Base-by-base conservation (phyloP, 2,888 invertebrate genomes). In the Andrena haemorrhoa region DNA sequence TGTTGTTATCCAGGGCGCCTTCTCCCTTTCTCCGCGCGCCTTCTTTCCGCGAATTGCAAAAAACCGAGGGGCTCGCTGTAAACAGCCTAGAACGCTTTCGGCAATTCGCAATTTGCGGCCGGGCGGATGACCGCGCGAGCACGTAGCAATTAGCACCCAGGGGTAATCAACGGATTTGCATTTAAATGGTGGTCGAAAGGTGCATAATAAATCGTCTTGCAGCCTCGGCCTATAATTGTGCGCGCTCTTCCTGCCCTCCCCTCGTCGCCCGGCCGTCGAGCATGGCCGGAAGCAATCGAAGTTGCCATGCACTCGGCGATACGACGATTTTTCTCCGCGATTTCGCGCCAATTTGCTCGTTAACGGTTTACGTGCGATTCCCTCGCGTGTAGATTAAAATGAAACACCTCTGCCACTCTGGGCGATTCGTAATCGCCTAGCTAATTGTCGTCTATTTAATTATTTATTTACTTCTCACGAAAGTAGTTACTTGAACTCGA, bases 121-220 rank as follows among this genome's bases (percentile, higher is more conserved):
- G 51, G 75, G 77, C 64, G 82, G 80, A 82, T 74, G 81, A 73
- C 73, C 86, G 82, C 65, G 49, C 77, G 80, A 83, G 88, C 91
- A 91, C 90, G 89, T 90, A 90, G 92, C 91, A 93, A 93, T 93
- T 93, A 93, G 90, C 89, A 89, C 89, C 41, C 83, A 74, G 78
- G 84, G 88, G 89, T 92, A 93, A 92, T 93, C 91, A 92, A 91
- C 89, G 86, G 91, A 93, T 93, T 93, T 92, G 91, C 92, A 93
- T 93, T 91, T 92, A 92, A 92, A 92, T 92, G 89, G 91, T 87
- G 89, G 88, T 88, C 88, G 91, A 92, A 92, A 91, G 91, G 90
- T 84, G 91, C 89, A 90, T 91, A 90, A 92, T 92, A 90, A 92
- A 92, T 92, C 87, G 87, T 87, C 82, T 83, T 58, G 80, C 79